Base-by-base conservation (phyloP, 2,113 vertebrate genomes). In the Cebidichthys violaceus region DNA sequence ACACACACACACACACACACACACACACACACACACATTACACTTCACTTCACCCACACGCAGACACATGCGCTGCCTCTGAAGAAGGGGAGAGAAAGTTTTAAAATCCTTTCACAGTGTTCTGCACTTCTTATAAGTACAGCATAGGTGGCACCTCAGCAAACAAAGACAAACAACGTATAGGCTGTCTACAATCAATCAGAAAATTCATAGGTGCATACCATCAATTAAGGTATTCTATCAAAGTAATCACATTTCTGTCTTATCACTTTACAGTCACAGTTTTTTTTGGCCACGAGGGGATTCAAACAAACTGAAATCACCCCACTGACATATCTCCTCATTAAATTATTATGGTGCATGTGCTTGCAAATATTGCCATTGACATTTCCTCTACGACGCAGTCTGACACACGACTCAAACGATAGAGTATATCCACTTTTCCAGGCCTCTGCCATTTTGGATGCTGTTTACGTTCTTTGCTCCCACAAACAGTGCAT, bases 21-120 rank as follows among this genome's bases (percentile, higher is more conserved):
- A 11, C 57, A 35, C 61, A 27, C 27, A 20, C n/a, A 41, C 71
- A 61, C 75, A 47, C 20, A 31, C 59, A 39, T 22, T 22, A n/a
- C 61, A 17, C 29, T 59, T 61, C 64, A 50, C 61, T 17, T 8
- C 60, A 37, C 55, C 22, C 33, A 75, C 68, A 55, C 69, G 55
- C 55, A 59, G 24, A 75, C 15, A 17, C 18, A 35, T 1, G 10
- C n/a, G 10, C n/a, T 66, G 52, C 27, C 55, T 82, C 67, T 77
- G 69, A 83, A 75, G 74, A 66, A 74, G 20, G 31, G 68, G 62
- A 47, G 54, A 88, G 68, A 77, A 88, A 66, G 82, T 82, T 87
- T 45, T 82, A 78, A 87, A 68, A 84, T 54, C 62, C 24, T 61
- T 50, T 86, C 50, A 62, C 43, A 33, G 67, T 35, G 14, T 22